Percentiles rank a stretch among this genome's conserved stretches.
These are phyloP conservation scores for Mesoclemmys tuberculata DNA, from an alignment of 2,113 vertebrate genomes.

Conservation along the genomic window DNA sequence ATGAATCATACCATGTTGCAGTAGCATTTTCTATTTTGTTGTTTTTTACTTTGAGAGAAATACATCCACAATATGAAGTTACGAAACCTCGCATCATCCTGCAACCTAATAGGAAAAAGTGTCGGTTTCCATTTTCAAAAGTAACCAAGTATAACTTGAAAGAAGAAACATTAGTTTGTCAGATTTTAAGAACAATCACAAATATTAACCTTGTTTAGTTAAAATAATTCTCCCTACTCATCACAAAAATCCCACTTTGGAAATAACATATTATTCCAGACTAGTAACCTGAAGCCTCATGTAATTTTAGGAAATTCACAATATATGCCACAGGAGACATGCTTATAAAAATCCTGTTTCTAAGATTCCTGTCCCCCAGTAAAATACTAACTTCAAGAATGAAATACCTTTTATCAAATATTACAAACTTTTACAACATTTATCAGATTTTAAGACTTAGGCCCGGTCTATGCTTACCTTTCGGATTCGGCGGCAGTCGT, in stretches of 20 bases:
- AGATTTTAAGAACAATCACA: background rate
- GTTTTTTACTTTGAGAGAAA: background rate
- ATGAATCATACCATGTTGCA: background rate
- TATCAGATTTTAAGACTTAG: background rate
- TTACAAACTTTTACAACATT: background rate
- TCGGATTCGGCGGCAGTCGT: too few species aligned
- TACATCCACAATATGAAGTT: accelerated
- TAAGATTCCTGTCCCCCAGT: background rate
- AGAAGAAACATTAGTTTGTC: background rate
- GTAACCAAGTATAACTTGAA: background rate
- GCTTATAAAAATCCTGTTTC: background rate
- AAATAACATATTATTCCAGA: background rate
- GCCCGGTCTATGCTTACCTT: too few species aligned
- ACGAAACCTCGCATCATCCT: background rate
- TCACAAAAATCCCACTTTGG: background rate
- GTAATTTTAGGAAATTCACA: background rate
- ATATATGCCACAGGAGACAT: background rate
- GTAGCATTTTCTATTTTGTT: accelerated
- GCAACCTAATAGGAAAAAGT: background rate
- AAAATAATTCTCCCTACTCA: background rate
- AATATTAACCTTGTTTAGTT: background rate
- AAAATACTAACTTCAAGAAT: background rate
- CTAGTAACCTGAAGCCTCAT: background rate
- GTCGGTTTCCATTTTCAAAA: background rate
- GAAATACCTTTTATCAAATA: background rate